Evolutionary conservation across 2,797 vertebrate species (phyloP), one percentile per base, ranked within the genome.

Genomic region (Monodelphis domestica): DNA sequence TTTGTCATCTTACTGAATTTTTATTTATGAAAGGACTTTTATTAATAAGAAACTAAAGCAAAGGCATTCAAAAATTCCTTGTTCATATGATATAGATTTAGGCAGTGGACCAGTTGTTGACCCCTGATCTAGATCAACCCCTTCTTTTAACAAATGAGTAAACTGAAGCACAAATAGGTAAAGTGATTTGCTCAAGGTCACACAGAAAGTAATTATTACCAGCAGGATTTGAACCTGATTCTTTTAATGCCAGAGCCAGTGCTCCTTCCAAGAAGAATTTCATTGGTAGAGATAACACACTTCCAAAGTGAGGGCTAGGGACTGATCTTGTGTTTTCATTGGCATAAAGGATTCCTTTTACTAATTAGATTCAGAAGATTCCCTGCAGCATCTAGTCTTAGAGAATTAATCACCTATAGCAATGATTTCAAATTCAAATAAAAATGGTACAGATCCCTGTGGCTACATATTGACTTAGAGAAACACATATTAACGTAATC

Each of bases 1-100:
- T 90, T 78, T 92, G 93, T 87, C 93, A 30, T 7, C 55, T 29
- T 54, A 78, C 54, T 90, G 1, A 5, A 53, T 97, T 94, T 93
- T 14, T 57, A 91, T 17, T 38, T 84, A 94, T 94, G 89, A 94
- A 94, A 59, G 7, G 54, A 91, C 1, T 0, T 90, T 91, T 93
- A 56, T 91, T 57, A 88, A 24, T 30, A 89, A 78, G 89, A 91
- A 91, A 96, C 91, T 89, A 95, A 94, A 56, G 89, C 11, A 92
- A n/a, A 11, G 14, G 0, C 51, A 5, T 90, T 14, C 94, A 84
- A 93, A 4, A 33, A 53, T 55, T n/a, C 88, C 12, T 94, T 91
- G 5, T 17, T 88, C 89, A 2, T 78, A 88, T 93, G 53, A 96
- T 78, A 45, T 78, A 78, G 70, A 78, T 7, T 78, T 38, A 45